These are phyloP conservation scores for Lordiphosa fenestrarum DNA, from an alignment of 2,888 invertebrate genomes.

Conservation along the genomic window DNA sequence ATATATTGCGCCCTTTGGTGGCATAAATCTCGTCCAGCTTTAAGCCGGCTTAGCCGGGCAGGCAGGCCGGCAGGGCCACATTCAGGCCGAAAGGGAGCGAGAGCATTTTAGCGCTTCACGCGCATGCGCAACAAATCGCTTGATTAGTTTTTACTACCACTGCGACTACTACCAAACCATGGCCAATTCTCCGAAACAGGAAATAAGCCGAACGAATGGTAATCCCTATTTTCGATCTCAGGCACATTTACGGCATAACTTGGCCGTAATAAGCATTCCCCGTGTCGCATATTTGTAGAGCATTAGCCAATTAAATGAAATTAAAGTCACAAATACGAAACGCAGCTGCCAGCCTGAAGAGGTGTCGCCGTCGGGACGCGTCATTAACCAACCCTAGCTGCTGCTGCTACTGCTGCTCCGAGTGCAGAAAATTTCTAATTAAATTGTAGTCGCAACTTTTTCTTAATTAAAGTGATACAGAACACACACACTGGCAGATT, in stretches of 20 bases:
- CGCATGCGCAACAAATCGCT: slow-evolving; percentile 77
- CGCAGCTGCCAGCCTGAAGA: slow-evolving; percentile 18
- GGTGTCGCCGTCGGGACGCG: slow-evolving; percentile 48
- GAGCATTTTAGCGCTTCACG: slow-evolving; percentile 53
- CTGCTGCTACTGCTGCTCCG: neutral
- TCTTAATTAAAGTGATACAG: slow-evolving; percentile 39
- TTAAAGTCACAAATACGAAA: slow-evolving; percentile 36
- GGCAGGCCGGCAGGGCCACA: neutral
- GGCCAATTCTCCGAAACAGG: slow-evolving; percentile 46
- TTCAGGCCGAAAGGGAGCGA: slow-evolving; percentile 1
- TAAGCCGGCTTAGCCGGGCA: slow-evolving; percentile 33
- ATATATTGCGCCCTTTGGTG: slow-evolving; percentile 53
- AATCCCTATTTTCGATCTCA: slow-evolving; percentile 30
- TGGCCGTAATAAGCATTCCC: slow-evolving; percentile 23
- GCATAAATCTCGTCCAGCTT: slow-evolving; percentile 53
- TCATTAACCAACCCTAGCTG: slow-evolving; percentile 33
- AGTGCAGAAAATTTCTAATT: slow-evolving; percentile 45
- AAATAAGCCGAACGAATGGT: slow-evolving; percentile 63
- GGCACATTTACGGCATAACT: slow-evolving; percentile 11
- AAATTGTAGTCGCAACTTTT: slow-evolving; percentile 42
- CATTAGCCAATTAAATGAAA: slow-evolving; percentile 44
- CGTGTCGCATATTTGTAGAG: slow-evolving; percentile 30
- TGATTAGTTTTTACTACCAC: slow-evolving; percentile 67
- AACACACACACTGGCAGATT: slow-evolving; percentile 33
- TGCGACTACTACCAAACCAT: slow-evolving; percentile 1